Percentiles rank a stretch among this genome's conserved stretches.
phyloP scores from a whole-genome alignment of 2,888 invertebrate species.

The Hymenopus coronatus region DNA sequence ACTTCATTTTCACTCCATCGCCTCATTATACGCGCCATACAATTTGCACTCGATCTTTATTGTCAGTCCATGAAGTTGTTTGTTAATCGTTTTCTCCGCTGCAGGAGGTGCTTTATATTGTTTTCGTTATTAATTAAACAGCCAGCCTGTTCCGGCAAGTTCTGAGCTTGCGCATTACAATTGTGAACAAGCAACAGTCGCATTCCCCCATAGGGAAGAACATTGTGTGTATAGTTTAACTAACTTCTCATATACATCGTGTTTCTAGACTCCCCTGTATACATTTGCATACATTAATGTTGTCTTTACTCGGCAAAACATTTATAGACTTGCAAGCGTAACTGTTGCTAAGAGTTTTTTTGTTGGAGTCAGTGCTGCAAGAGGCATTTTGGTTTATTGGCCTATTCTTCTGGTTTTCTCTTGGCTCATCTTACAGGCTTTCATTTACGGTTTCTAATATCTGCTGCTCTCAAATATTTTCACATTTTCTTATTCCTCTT shows the following conservation, averaged over 20 bases:
- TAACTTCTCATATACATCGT: background rate
- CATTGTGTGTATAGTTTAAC: background rate
- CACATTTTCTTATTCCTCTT: background rate
- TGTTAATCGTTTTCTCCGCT: background rate
- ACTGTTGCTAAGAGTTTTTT: background rate
- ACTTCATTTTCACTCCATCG: background rate
- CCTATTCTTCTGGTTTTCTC: background rate
- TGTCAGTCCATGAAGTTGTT: background rate
- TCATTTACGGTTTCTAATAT: background rate
- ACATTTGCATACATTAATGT: background rate
- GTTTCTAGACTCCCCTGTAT: background rate
- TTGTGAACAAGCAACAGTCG: background rate
- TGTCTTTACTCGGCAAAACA: background rate
- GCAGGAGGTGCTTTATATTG: background rate
- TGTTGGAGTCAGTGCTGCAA: background rate
- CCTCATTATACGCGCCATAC: background rate
- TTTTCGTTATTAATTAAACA: background rate
- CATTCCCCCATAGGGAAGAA: background rate
- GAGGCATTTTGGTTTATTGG: background rate
- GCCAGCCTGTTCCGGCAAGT: background rate
- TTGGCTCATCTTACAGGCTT: background rate
- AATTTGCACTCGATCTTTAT: background rate
- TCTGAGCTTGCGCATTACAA: background rate
- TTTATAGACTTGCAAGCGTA: background rate
- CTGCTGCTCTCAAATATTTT: background rate